Evolutionary conservation across 2,797 vertebrate genomes (phyloP).

Genomic region (Percopsis omiscomaycus): DNA sequence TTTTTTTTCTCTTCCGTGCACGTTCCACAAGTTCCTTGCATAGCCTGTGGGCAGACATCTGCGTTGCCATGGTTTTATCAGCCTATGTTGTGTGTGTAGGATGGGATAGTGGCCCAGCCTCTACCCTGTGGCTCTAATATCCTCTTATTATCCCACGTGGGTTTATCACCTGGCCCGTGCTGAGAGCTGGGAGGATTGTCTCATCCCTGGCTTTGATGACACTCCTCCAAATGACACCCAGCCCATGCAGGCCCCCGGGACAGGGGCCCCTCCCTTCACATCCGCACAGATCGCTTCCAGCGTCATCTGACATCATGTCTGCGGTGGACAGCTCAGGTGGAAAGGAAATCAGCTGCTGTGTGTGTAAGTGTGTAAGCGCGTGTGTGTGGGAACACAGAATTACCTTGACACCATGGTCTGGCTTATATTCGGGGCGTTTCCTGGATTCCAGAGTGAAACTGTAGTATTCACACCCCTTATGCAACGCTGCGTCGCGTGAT

Average conservation of each 20-base stretch:
- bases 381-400: slow-evolving; percentile 10
- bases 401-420: background rate
- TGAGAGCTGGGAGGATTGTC: slow-evolving; percentile 39
- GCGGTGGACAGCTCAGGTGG: slow-evolving; percentile 36
- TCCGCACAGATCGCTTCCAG: slow-evolving; percentile 35
- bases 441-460: no score
- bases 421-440: background rate
- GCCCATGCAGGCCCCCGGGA: slow-evolving; percentile 26
- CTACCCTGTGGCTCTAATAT: slow-evolving; percentile 55
- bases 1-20: slow-evolving; percentile 27
- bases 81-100: slow-evolving; percentile 50
- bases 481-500: background rate
- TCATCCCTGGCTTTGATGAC: slow-evolving; percentile 60
- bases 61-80: slow-evolving; percentile 60
- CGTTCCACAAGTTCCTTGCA: slow-evolving; percentile 43
- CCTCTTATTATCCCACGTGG: slow-evolving; percentile 54
- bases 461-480: no score
- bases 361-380: slow-evolving; percentile 19
- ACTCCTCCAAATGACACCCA: slow-evolving; percentile 54
- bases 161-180: slow-evolving; percentile 36
- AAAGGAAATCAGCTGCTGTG: slow-evolving; percentile 33
- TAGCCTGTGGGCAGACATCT: slow-evolving; percentile 69
- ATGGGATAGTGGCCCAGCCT: slow-evolving; percentile 34
- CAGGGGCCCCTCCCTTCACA: slow-evolving; percentile 46
- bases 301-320: slow-evolving; percentile 62